These are phyloP conservation scores for Heterotilapia buettikoferi DNA, from an alignment of 2,113 vertebrate species.

Conservation along the genomic window DNA sequence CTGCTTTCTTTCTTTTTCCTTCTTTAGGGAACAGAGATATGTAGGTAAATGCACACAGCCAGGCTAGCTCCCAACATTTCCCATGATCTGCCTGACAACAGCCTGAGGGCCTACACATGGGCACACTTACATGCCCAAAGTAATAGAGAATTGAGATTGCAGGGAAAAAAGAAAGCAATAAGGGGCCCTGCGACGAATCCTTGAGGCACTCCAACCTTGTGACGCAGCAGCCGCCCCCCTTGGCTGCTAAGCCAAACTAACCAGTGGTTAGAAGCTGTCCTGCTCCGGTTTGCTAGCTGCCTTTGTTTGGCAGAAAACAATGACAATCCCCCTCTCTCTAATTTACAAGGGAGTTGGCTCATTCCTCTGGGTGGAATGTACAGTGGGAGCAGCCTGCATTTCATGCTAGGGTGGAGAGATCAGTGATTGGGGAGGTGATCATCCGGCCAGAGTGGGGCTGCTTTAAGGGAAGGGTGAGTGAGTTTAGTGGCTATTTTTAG, in stretches of 20 bases:
- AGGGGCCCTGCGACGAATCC: conserved; percentile 37
- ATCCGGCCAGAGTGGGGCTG: conserved; percentile 31
- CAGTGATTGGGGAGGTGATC: conserved; percentile 12
- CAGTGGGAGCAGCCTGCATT: conserved; percentile 59
- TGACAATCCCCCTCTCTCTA: conserved; percentile 7
- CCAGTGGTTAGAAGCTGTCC: not conserved
- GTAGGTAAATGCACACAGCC: conserved; percentile 44
- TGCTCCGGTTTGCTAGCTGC: not conserved
- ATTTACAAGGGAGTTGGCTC: conserved; percentile 55
- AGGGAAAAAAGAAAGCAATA: conserved; percentile 1
- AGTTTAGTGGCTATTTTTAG: conserved; percentile 71
- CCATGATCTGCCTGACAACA: conserved; percentile 63
- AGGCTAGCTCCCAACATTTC: conserved; percentile 37
- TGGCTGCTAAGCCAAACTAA: not conserved
- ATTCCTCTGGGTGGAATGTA: conserved; percentile 62
- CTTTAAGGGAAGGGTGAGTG: conserved; percentile 39
- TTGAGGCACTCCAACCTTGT: conserved; percentile 47
- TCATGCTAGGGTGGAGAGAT: conserved; percentile 61
- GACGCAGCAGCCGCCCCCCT: not conserved
- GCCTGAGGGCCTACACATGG: conserved; percentile 44
- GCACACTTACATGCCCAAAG: conserved; percentile 7
- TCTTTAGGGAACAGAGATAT: conserved; percentile 26
- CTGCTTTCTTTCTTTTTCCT: not conserved
- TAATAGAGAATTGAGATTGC: not conserved
- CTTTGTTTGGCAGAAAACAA: conserved; percentile 43